Conservation (phyloP, 2,888 invertebrate species). For the Conomelus anceps region DNA sequence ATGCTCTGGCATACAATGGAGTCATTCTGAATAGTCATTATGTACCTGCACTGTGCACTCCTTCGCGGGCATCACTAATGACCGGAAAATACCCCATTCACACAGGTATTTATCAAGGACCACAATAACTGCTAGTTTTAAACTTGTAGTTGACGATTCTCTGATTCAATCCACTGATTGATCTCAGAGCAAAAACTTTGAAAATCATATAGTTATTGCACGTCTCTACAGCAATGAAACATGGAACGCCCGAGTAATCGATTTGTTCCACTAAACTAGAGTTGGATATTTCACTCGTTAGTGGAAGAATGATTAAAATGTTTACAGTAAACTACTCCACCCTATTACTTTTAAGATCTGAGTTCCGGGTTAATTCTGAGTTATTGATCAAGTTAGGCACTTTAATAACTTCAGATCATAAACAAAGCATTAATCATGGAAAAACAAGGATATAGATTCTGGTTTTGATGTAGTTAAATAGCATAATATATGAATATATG, state of each 20-base stretch:
- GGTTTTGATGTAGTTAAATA: too few species aligned
- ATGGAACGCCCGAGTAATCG: too few species aligned
- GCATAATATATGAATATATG: too few species aligned
- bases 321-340: too few species aligned
- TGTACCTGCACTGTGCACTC: slow-evolving; percentile 77
- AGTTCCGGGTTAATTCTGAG: not conserved
- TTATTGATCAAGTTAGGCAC: too few species aligned
- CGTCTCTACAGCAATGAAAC: not conserved
- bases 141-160: not conserved
- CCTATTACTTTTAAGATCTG: not conserved
- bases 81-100: slow-evolving; percentile 85
- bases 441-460: too few species aligned
- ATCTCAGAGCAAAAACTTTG: not conserved
- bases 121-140: not conserved
- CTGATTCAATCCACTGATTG: not conserved
- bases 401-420: too few species aligned
- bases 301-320: too few species aligned
- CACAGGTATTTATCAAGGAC: slow-evolving; percentile 25
- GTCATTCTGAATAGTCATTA: slow-evolving; percentile 81
- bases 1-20: slow-evolving; percentile 76
- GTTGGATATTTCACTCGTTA: not conserved
- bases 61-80: slow-evolving; percentile 71
- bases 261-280: not conserved
- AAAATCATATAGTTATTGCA: not conserved
- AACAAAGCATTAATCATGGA: too few species aligned